Evolutionary conservation across 1,140 invertebrate genomes (phyloP), one percentile per base, ranked within the genome.

Genomic region (Matsumurasca onukii): DNA sequence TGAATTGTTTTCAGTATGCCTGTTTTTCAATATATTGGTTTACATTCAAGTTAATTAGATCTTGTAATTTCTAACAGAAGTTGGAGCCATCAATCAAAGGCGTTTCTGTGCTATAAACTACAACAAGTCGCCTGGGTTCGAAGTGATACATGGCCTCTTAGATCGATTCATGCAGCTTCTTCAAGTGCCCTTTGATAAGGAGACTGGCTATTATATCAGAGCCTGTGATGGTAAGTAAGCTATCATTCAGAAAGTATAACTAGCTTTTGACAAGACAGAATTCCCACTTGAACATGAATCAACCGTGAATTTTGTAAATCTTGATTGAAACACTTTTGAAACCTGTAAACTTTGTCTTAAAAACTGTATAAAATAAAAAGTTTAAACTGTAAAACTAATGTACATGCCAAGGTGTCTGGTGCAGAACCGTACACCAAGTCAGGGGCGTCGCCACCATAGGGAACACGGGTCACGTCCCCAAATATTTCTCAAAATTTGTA

Each of bases 61-160:
- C 30, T 61, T 61, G 29, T 31, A 17, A 77, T 45, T 2, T 31
- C 17, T 48, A 45, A 67, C 76, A 91, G 94, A 94, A 80, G 92
- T 93, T 48, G 95, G 96, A 24, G 93, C 95, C 0, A 81, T 88
- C 17, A 99, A 99, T 81, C 88, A 93, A 76, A 84, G 97, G 5
- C 85, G 88, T 24, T 77, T 98, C n/a, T 92, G 91, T 81, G 96
- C 94, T 0, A 84, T 99, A 22, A 91, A 97, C 82, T 97, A 94
- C 78, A 95, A 94, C 75, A 97, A 95, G 80, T 88, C 86, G 39
- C 90, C 95, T 24, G 96, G 95, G 24, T 99, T 99, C 82, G 97
- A 99, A 84, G 84, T 95, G 39, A 91, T 99, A 70, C 97, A 99
- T 81, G 98, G 98, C 1, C 83, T 99, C 27, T 80, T 99, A 25